Evolutionary conservation across 2,888 invertebrate species (phyloP).

Genomic region (Idaea dimidiata): DNA sequence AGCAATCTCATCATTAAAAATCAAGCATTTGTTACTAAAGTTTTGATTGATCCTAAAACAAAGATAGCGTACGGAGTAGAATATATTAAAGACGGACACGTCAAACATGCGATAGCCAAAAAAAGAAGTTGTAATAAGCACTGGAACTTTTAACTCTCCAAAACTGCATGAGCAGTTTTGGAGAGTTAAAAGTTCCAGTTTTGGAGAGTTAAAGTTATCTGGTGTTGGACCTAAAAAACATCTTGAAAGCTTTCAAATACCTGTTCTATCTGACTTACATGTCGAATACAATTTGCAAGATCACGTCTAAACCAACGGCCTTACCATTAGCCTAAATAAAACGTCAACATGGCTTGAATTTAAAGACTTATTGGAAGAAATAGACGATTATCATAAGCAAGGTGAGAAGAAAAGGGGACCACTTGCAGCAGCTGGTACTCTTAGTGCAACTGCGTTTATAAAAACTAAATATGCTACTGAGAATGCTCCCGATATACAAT

Average conservation of each 20-base stretch:
- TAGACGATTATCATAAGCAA: slow-evolving; percentile 52
- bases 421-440: slow-evolving; percentile 74
- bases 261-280: slow-evolving; percentile 48
- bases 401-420: slow-evolving; percentile 64
- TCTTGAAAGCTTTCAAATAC: slow-evolving; percentile 43
- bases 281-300: slow-evolving; percentile 68
- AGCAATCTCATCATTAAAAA: slow-evolving; percentile 75
- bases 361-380: slow-evolving; percentile 55
- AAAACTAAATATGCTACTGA: slow-evolving; percentile 49
- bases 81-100: slow-evolving; percentile 39
- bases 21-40: slow-evolving; percentile 73
- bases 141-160: slow-evolving; percentile 56
- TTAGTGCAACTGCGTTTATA: slow-evolving; percentile 79
- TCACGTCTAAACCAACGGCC: slow-evolving; percentile 63
- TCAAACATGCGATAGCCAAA: slow-evolving; percentile 44
- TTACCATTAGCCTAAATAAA: slow-evolving; percentile 75
- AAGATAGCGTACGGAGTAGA: slow-evolving; percentile 54
- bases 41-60: slow-evolving; percentile 73
- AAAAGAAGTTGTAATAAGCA: slow-evolving; percentile 61
- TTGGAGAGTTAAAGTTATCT: slow-evolving; percentile 64
- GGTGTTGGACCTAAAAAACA: slow-evolving; percentile 60
- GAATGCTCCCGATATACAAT: slow-evolving; percentile 83
- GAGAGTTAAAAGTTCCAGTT: slow-evolving; percentile 56
- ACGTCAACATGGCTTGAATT: slow-evolving; percentile 65
- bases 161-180: slow-evolving; percentile 57